Percentiles rank a stretch among this genome's conserved stretches.
Conservation (phyloP, 2,888 invertebrate genomes). For the Drosophila siamana region DNA sequence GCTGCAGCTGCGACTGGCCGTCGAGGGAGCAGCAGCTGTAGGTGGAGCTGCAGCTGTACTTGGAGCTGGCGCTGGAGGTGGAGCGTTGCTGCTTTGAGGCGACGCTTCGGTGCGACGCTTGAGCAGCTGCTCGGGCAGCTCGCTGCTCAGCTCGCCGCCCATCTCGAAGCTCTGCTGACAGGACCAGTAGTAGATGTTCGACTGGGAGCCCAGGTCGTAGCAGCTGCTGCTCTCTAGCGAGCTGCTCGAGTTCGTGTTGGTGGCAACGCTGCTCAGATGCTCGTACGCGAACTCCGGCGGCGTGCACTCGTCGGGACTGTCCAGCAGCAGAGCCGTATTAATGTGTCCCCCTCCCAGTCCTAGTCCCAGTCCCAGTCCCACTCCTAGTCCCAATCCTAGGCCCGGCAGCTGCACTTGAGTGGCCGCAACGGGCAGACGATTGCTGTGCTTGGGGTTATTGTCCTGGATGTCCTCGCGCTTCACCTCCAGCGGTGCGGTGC, state of each 20-base stretch:
- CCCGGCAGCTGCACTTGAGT: conserved; percentile 63
- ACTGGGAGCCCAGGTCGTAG: conserved; percentile 74
- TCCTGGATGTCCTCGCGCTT: conserved; percentile 58
- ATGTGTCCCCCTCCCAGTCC: conserved; percentile 72
- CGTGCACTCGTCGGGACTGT: conserved; percentile 83
- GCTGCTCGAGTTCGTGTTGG: conserved; percentile 82
- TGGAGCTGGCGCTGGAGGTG: conserved; percentile 26
- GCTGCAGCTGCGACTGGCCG: conserved; percentile 80
- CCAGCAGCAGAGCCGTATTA: conserved; percentile 80
- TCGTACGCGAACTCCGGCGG: conserved; percentile 83
- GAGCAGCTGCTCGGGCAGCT: conserved; percentile 22
- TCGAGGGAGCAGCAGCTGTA: conserved; percentile 44
- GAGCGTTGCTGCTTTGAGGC: conserved; percentile 38
- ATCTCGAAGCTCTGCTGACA: conserved; percentile 72
- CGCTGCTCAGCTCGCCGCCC: conserved; percentile 78
- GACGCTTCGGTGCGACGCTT: conserved; percentile 19
- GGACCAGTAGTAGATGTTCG: conserved; percentile 75
- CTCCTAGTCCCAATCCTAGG: conserved; percentile 44
- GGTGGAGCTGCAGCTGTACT: neutral
- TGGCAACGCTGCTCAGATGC: conserved; percentile 82
- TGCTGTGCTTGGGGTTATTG: conserved; percentile 32
- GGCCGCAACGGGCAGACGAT: conserved; percentile 9
- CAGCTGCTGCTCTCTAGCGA: conserved; percentile 81
- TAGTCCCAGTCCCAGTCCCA: conserved; percentile 44
- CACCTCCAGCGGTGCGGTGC: conserved; percentile 69